Evolutionary conservation across 1,140 invertebrate genomes (phyloP).

Genomic region (Ericerus pela): DNA sequence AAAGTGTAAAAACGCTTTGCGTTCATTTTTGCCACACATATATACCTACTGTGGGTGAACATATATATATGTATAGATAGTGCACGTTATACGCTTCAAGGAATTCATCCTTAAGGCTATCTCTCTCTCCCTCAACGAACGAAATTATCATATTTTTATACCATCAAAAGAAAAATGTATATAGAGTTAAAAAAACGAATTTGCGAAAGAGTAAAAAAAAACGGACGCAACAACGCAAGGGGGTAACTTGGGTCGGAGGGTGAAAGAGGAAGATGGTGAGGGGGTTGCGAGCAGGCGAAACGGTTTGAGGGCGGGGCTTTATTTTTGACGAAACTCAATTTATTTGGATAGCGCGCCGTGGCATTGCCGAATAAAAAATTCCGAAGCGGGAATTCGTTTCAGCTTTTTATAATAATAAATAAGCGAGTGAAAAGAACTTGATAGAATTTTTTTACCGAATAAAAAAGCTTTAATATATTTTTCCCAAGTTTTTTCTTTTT

Average conservation of each 20-base stretch:
- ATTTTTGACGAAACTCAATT: slow-evolving; percentile 24
- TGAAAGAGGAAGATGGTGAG: slow-evolving; percentile 12
- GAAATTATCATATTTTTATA: slow-evolving; percentile 15
- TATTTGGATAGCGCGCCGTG: slow-evolving; percentile 20
- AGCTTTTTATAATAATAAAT: slow-evolving; percentile 23
- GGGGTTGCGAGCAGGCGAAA: slow-evolving; percentile 2
- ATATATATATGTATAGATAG: too few relatives aligned
- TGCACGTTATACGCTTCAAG: too few relatives aligned
- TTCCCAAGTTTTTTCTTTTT: not conserved
- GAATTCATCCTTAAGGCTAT: slow-evolving; percentile 11
- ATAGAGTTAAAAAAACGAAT: slow-evolving; percentile 10
- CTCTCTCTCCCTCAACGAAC: slow-evolving; percentile 10
- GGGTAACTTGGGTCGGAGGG: not conserved
- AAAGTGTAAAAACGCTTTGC: too few relatives aligned
- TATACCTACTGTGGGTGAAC: too few relatives aligned
- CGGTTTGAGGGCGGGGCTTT: slow-evolving; percentile 13
- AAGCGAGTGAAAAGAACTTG: slow-evolving; percentile 18
- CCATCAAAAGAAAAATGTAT: slow-evolving; percentile 13
- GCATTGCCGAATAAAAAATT: slow-evolving; percentile 12
- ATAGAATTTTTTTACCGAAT: slow-evolving; percentile 9
- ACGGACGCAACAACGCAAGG: not conserved
- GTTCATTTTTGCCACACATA: too few relatives aligned
- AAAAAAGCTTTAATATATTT: slow-evolving; percentile 12
- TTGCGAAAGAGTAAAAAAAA: not conserved
- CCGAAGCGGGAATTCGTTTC: slow-evolving; percentile 17